phyloP scores from a whole-genome alignment of 2,113 vertebrate genomes.

The Marcusenius ussheri region DNA sequence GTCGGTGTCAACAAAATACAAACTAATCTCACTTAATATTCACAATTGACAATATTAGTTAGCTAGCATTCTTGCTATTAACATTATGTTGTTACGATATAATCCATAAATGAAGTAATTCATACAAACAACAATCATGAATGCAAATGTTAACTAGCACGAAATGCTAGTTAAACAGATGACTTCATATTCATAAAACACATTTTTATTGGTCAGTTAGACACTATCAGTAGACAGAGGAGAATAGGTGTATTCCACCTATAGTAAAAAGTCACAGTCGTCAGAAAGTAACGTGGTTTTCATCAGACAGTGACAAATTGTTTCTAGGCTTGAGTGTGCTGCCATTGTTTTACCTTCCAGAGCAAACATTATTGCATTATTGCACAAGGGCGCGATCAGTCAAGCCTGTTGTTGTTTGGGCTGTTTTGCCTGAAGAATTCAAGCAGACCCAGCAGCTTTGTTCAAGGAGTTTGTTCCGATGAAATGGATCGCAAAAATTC shows the following conservation, averaged over 20 bases:
- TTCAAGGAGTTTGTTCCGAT: neutral
- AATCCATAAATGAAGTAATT: neutral
- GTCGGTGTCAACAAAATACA: neutral
- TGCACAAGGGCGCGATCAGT: neutral
- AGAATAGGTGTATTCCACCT: neutral
- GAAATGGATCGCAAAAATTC: neutral
- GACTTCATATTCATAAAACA: neutral
- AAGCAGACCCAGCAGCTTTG: neutral
- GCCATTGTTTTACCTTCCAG: neutral
- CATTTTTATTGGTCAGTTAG: neutral
- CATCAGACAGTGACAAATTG: no score
- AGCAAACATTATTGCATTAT: neutral
- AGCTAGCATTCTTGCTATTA: neutral
- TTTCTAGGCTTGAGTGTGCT: neutral
- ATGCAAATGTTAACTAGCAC: neutral
- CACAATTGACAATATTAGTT: neutral
- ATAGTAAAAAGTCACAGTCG: neutral
- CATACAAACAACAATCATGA: neutral
- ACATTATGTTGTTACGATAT: neutral
- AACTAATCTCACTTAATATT: neutral
- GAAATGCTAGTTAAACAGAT: neutral
- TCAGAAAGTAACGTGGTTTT: neutral
- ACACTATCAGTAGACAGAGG: neutral
- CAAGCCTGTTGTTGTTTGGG: neutral
- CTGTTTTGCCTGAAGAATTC: neutral